Base-by-base conservation (phyloP, 1,140 invertebrate species). In the Zaprionus vittiger region DNA sequence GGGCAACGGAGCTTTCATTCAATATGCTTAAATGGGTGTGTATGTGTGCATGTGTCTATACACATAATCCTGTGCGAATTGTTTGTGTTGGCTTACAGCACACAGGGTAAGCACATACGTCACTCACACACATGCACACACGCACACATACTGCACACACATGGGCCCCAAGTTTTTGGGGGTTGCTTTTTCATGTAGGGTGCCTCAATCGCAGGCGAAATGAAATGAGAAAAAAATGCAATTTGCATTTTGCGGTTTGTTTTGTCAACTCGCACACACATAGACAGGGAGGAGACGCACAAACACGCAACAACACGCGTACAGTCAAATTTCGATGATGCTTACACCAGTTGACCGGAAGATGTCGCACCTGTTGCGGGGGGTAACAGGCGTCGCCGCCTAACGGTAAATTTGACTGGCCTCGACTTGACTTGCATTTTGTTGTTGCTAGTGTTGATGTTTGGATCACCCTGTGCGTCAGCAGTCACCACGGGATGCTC, bases 401-500 rank as follows among this genome's bases (percentile, higher is more conserved):
- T 20, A 14, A 12, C 56, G 17, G 22, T 17, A 20, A 55, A 47
- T 57, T 17, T 41, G 38, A n/a, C 38, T 41, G 38, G 15, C 38
- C 38, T 41, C 38, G 38, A 34, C 31, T 34, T 34, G 9, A 34
- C 38, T 17, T 74, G 54, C 54, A 63, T 11, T 34, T 34, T 34
- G 60, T 70, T 75, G 26, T 22, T 22, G 31, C 31, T 34, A 34
- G 31, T 34, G 31, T 34, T 34, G 31, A 34, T 34, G 65, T 49
- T 68, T 81, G 70, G 73, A 74, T 56, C 78, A 78, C 81, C 81
- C 81, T 72, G 57, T 70, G 38, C 55, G 24, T 44, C 24, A 38
- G 49, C 17, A 15, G 56, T n/a, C 28, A 4, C 28, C 11, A 54
- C 15, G 28, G 38, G 60, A 17, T 28, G 37, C 34, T 28, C n/a